Evolutionary conservation across 2,113 vertebrate genomes (phyloP).

Genomic region (Barnardius zonarius): DNA sequence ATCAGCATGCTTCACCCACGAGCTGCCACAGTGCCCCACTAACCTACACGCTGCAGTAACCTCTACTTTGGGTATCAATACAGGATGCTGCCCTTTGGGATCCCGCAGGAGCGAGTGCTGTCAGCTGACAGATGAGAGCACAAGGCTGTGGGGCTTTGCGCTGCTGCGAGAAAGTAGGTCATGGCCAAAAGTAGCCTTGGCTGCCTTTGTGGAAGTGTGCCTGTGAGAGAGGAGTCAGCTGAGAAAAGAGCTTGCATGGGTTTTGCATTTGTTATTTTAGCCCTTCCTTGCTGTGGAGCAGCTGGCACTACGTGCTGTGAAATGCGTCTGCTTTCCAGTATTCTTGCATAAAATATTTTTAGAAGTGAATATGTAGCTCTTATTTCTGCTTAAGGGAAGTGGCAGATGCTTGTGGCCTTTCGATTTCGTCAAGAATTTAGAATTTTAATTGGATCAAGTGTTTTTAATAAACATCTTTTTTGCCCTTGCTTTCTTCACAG

Average conservation of each 20-base stretch:
- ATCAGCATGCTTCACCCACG: neutral
- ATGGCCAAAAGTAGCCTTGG: slow-evolving; percentile 53
- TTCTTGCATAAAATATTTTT: slow-evolving; percentile 36
- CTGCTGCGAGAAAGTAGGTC: slow-evolving; percentile 51
- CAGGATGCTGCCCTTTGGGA: neutral
- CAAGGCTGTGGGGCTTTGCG: neutral
- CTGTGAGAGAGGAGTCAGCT: neutral
- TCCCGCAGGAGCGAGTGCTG: neutral
- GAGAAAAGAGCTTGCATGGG: neutral
- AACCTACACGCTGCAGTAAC: neutral
- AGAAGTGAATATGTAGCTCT: neutral
- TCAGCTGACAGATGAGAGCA: neutral
- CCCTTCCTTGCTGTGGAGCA: slow-evolving; percentile 36
- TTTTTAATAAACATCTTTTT: neutral
- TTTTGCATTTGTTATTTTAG: neutral
- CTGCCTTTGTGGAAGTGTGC: slow-evolving; percentile 5
- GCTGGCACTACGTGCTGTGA: neutral
- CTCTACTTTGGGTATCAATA: neutral
- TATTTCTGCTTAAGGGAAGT: neutral
- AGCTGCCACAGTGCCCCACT: slow-evolving; percentile 57
- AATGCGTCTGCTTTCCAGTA: slow-evolving; percentile 40
- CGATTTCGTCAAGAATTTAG: neutral
- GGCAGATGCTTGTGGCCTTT: neutral
- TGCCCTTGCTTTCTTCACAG: neutral
- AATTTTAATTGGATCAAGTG: neutral